phyloP scores from a whole-genome alignment of 2,888 invertebrate species.

The Embidobia sp. region DNA sequence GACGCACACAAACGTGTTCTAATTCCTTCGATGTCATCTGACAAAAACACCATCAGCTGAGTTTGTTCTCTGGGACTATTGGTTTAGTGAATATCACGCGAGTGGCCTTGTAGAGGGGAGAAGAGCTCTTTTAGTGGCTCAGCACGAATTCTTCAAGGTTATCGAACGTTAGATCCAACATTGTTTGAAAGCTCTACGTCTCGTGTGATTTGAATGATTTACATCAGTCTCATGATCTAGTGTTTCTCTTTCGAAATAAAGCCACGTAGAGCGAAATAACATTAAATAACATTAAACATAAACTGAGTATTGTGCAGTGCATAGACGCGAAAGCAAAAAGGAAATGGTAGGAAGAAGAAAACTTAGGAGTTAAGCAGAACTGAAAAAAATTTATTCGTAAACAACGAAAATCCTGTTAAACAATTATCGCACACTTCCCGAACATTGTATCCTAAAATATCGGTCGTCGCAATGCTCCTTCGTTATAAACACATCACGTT shows the following conservation, averaged over 20 bases:
- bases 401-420: slow-evolving; percentile 33
- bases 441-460: slow-evolving; percentile 10
- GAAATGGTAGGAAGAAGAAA: slow-evolving; percentile 5
- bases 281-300: too few species aligned
- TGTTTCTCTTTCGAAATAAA: too few species aligned
- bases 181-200: too few species aligned
- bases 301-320: too few species aligned
- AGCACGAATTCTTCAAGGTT: slow-evolving; percentile 44
- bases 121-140: slow-evolving; percentile 36
- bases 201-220: too few species aligned
- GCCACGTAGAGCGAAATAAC: too few species aligned
- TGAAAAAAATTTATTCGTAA: slow-evolving; percentile 41
- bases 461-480: not conserved
- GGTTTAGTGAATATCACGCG: slow-evolving; percentile 57
- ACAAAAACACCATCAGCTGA: slow-evolving; percentile 38
- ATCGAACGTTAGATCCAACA: not conserved
- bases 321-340: too few species aligned
- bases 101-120: slow-evolving; percentile 25
- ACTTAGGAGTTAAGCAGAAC: slow-evolving; percentile 38
- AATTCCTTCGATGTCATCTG: slow-evolving; percentile 12
- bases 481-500: slow-evolving; percentile 7
- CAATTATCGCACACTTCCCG: slow-evolving; percentile 17
- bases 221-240: too few species aligned
- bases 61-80: slow-evolving; percentile 26
- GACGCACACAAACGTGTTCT: not conserved